phyloP scores from a whole-genome alignment of 2,113 vertebrate species.

The Hyla sarda region DNA sequence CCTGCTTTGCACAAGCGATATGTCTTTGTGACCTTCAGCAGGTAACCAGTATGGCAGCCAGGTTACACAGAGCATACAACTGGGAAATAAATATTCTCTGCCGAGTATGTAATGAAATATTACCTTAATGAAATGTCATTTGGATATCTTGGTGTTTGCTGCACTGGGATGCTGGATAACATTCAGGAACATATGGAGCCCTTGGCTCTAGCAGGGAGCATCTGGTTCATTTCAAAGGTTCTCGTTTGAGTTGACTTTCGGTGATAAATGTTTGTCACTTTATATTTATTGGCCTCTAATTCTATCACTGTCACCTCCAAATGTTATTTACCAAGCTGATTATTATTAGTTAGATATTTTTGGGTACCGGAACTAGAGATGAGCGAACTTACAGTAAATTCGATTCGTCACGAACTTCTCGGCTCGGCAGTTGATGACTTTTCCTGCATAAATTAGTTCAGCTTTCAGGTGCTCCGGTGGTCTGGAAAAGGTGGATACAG shows the following conservation, averaged over 20 bases:
- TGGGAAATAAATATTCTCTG: neutral
- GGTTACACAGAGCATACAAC: neutral
- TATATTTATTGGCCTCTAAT: constrained; percentile 5
- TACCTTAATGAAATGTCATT: constrained; percentile 20
- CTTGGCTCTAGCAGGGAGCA: constrained; percentile 5
- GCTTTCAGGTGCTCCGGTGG: too few relatives aligned
- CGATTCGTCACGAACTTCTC: too few relatives aligned
- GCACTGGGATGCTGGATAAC: constrained; percentile 14
- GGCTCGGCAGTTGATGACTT: too few relatives aligned
- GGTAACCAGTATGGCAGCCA: neutral
- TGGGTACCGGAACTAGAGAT: too few relatives aligned
- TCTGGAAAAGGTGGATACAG: too few relatives aligned
- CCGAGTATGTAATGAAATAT: neutral
- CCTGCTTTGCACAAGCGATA: neutral
- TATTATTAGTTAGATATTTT: neutral
- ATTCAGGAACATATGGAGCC: constrained; percentile 14
- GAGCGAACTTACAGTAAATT: too few relatives aligned
- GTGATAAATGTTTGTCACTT: constrained; percentile 14
- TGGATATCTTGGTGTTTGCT: neutral
- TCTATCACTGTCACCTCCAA: neutral
- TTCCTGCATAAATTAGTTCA: too few relatives aligned
- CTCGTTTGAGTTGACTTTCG: constrained; percentile 6
- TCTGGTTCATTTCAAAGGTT: constrained; percentile 20
- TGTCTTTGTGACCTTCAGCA: neutral
- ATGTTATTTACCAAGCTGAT: neutral